Base-by-base conservation (phyloP, 1,140 invertebrate species). In the Zaprionus taronus region DNA sequence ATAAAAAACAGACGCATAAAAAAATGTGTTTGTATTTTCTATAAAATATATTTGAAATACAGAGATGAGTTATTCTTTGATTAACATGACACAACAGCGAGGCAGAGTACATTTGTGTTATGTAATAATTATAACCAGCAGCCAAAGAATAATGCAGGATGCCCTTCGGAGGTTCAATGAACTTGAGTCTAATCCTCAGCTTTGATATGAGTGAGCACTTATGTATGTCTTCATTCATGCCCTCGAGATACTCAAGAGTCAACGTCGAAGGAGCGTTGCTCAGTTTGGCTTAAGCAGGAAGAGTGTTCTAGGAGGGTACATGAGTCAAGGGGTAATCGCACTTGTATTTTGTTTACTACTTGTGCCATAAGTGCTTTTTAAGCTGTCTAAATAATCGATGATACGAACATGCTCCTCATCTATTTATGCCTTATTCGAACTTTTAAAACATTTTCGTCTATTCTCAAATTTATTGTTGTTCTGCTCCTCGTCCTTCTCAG, bases 311-410 rank as follows among this genome's bases (percentile, higher is more conserved):
- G n/a, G 41, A 17, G 41, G 41, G 41, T 1, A 67, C 55, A 24
- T 24, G 53, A 12, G 28, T 61, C 38, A 63, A 56, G 51, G 28
- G 58, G 55, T 56, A 56, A 15, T 70, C 58, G 47, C 47, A 51
- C 60, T 58, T 70, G 24, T 57, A 75, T 51, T 75, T 75, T 75
- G 72, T 75, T 75, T 75, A 75, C 67, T 31, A 41, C 60, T 64
- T 64, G 67, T 24, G 31, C 31, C 67, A 71, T 64, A 72, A 77
- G 66, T 71, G 60, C 67, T 53, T 67, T 63, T 72, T 72, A 72
- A 77, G 73, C 74, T 67, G 63, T 71, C 62, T 79, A 79, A 79
- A 75, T 70, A 79, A 75, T 79, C 60, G 51, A 70, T 71, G 60
- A 63, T 75, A 58, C 26, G n/a, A 26, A 14, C 24, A 28, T 31